Base-by-base conservation (phyloP, 2,888 invertebrate species). In the Tetanocera ferruginea region DNA sequence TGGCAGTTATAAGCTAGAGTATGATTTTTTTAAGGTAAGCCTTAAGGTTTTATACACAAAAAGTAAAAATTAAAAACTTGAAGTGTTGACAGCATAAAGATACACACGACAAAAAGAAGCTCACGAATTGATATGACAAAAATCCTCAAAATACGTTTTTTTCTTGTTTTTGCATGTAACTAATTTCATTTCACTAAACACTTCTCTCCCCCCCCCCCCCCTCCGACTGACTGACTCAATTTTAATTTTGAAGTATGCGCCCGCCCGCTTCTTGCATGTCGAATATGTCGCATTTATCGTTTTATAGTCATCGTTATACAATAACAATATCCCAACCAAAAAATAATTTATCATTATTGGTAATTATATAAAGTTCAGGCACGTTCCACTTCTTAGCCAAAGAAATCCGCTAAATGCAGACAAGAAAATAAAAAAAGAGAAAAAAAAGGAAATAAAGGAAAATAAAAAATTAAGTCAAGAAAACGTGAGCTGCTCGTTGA, bases 371-470 rank as follows among this genome's bases (percentile, higher is more conserved):
- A 64, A 51, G 69, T 28, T 69, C n/a, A 9, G 17, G 25, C 51
- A 69, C 69, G 69, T 69, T 51, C 28, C 67, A 23, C 19, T 67
- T 37, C 67, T 67, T 67, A 67, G n/a, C 67, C 19, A 11, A 69
- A 43, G 64, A 64, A 34, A 34, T 25, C 64, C 28, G 31, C 14
- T 31, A 34, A 64, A 62, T 25, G 14, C 9, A 9, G 23, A 25
- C 1, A 5, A 34, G 34, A 11, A 31, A 4, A 3, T 0, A 55
- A 55, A 55, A 1, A 55, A 4, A 3, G 0, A 55, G 19, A 55
- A 1, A 55, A 23, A 55, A 19, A 55, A 55, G 23, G 6, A 55
- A 55, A 55, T 23, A 55, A 55, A 5, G n/a, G 57, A 25, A 43
- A 25, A 60, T 60, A 60, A 23, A 23, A 23, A 57, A 25, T 9